These are phyloP conservation scores for Sturnira hondurensis DNA, from an alignment of 2,113 vertebrate genomes.

Conservation along the genomic window DNA sequence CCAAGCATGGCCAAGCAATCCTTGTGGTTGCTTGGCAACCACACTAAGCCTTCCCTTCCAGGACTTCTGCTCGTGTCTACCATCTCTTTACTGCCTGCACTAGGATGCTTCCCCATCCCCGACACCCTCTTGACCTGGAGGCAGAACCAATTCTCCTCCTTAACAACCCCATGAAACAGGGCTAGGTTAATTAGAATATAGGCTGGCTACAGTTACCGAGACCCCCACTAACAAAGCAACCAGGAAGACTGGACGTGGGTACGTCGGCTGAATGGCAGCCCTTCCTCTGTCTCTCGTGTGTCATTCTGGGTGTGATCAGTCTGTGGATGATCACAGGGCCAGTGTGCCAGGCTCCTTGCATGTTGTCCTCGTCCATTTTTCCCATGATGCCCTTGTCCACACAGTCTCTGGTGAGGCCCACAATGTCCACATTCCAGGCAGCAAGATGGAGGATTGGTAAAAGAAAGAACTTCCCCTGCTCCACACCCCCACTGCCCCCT, in stretches of 20 bases:
- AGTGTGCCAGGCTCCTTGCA: neutral
- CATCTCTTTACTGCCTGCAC: neutral
- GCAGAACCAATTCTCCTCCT: neutral
- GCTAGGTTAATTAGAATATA: neutral
- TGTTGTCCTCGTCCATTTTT: neutral
- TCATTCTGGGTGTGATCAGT: neutral
- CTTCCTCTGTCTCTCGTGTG: neutral
- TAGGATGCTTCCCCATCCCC: neutral
- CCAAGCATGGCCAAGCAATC: no score
- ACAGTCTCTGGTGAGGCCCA: neutral
- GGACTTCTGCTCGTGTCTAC: neutral
- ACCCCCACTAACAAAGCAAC: neutral
- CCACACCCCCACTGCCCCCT: no score
- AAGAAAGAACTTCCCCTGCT: neutral
- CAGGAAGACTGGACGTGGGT: neutral
- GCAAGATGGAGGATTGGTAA: neutral
- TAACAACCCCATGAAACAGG: neutral
- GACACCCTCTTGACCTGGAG: neutral
- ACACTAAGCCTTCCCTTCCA: neutral
- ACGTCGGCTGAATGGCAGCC: neutral
- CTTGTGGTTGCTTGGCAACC: neutral
- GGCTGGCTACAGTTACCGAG: neutral
- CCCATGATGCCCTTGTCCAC: neutral
- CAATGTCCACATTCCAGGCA: neutral
- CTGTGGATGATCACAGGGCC: neutral